These are phyloP conservation scores for Trichogramma pretiosum DNA, from an alignment of 1,140 invertebrate genomes.

Conservation along the genomic window DNA sequence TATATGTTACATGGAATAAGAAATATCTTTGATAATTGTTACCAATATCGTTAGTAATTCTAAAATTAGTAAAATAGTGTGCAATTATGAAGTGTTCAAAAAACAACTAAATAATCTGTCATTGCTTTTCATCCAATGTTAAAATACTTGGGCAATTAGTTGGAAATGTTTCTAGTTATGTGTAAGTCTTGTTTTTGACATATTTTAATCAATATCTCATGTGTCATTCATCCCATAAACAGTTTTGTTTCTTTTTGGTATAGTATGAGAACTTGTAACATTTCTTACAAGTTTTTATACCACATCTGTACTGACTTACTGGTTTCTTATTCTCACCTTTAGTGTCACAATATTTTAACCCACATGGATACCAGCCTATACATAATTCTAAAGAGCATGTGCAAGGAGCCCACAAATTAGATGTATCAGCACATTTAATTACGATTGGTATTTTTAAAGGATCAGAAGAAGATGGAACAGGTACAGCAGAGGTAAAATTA, in stretches of 20 bases:
- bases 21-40: too few relatives aligned
- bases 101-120: too few relatives aligned
- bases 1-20: too few relatives aligned
- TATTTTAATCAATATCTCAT: not conserved
- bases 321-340: conserved; percentile 50
- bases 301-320: conserved; percentile 70
- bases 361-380: conserved; percentile 80
- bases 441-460: conserved; percentile 30
- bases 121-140: too few relatives aligned
- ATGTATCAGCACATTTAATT: conserved; percentile 53
- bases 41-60: too few relatives aligned
- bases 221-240: conserved; percentile 80
- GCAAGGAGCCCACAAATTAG: conserved; percentile 61
- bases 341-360: conserved; percentile 87
- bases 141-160: conserved; percentile 1
- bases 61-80: too few relatives aligned
- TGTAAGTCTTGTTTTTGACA: conserved; percentile 1
- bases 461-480: conserved; percentile 27
- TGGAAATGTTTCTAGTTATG: not conserved
- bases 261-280: conserved; percentile 81
- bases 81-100: too few relatives aligned
- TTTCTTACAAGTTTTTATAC: conserved; percentile 88
- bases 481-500: conserved; percentile 46
- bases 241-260: conserved; percentile 71
- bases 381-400: conserved; percentile 75